A percentile compares a stretch with the other conserved stretches of the same genome.
phyloP scores from a whole-genome alignment of 2,113 vertebrate species.

The Oryzias celebensis region DNA sequence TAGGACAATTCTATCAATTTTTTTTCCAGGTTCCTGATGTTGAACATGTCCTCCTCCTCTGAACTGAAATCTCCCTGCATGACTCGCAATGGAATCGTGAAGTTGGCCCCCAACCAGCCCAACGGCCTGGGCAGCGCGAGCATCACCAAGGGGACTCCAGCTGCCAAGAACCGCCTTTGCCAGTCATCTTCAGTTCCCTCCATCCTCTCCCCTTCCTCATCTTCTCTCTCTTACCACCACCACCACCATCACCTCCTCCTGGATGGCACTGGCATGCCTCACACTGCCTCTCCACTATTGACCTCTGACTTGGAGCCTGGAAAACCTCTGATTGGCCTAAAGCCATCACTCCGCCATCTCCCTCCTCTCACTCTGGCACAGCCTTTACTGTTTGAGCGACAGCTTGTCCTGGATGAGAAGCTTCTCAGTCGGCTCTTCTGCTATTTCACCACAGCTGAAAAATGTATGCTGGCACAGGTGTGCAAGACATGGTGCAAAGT shows the following conservation, averaged over 20 bases:
- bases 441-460: slow-evolving; percentile 96
- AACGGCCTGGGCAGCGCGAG: slow-evolving; percentile 94
- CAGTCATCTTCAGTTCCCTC: slow-evolving; percentile 92
- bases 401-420: slow-evolving; percentile 93
- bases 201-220: slow-evolving; percentile 81
- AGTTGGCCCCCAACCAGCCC: slow-evolving; percentile 89
- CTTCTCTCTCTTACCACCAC: slow-evolving; percentile 81
- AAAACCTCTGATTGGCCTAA: slow-evolving; percentile 71
- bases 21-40: slow-evolving; percentile 72
- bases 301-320: slow-evolving; percentile 75
- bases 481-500: slow-evolving; percentile 96
- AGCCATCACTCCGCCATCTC: slow-evolving; percentile 75
- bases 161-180: slow-evolving; percentile 95
- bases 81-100: slow-evolving; percentile 95
- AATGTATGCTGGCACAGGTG: slow-evolving; percentile 93
- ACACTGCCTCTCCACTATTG: slow-evolving; percentile 82
- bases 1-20: too few relatives aligned
- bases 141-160: slow-evolving; percentile 98
- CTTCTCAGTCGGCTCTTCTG: slow-evolving; percentile 94
- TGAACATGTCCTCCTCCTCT: slow-evolving; percentile 82
- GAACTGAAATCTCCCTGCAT: slow-evolving; percentile 96
- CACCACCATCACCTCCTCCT: slow-evolving; percentile 76
- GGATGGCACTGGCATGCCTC: slow-evolving; percentile 72
- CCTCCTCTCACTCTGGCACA: slow-evolving; percentile 72
- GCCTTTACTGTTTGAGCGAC: slow-evolving; percentile 82